Conservation (phyloP, 2,888 invertebrate species). For the Merodon equestris region DNA sequence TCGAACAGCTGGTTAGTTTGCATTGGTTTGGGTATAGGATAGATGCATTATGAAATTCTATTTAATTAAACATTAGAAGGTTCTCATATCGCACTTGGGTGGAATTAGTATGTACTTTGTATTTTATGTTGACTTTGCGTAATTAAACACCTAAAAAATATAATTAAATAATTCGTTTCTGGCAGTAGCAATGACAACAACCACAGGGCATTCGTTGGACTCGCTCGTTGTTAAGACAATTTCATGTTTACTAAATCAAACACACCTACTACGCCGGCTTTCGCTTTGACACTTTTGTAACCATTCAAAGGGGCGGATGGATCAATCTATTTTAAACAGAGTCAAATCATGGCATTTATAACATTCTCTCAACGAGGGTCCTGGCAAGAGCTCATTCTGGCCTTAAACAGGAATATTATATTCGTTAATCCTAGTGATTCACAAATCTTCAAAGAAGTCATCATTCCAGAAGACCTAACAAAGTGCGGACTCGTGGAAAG, state of each 20-base stretch:
- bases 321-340: too few relatives aligned
- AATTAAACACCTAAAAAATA: too few relatives aligned
- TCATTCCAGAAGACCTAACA: constrained; percentile 73
- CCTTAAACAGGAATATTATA: constrained; percentile 72
- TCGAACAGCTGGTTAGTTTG: neutral
- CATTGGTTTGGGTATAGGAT: neutral
- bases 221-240: too few relatives aligned
- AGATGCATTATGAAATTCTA: too few relatives aligned
- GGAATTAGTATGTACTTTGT: too few relatives aligned
- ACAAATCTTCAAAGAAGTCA: constrained; percentile 76
- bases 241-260: neutral
- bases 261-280: constrained; percentile 11
- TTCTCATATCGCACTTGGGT: too few relatives aligned
- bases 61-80: too few relatives aligned
- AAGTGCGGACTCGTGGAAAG: constrained; percentile 70
- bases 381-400: constrained; percentile 73
- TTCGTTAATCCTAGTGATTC: constrained; percentile 76
- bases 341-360: constrained; percentile 33
- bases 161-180: too few relatives aligned
- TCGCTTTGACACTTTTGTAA: constrained; percentile 4
- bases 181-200: too few relatives aligned
- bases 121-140: too few relatives aligned
- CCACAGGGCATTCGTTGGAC: too few relatives aligned
- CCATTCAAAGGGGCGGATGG: neutral
- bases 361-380: constrained; percentile 43